Percentiles rank a stretch among this genome's conserved stretches.
phyloP scores from a whole-genome alignment of 92 coral and sea anemone genomes.

The Siderastrea siderea region DNA sequence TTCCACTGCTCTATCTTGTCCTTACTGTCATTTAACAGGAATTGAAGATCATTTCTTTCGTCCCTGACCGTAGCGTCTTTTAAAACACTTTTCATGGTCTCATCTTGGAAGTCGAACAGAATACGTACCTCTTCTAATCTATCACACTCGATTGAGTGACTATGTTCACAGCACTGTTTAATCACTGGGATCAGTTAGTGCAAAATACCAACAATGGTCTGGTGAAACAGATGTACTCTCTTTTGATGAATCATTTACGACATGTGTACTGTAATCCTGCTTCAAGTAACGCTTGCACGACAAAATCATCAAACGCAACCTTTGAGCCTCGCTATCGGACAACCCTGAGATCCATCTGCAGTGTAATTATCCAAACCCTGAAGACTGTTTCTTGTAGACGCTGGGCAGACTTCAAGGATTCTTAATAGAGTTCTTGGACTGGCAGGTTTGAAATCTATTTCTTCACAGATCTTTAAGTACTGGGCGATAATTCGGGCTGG shows the following conservation, averaged over 20 bases:
- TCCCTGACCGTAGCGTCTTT: slow-evolving; percentile 1
- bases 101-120: slow-evolving; percentile 14
- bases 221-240: slow-evolving; percentile 19
- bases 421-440: slow-evolving; percentile 18
- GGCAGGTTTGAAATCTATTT: slow-evolving; percentile 14
- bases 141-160: slow-evolving; percentile 29
- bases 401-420: slow-evolving; percentile 34
- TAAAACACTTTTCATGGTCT: no score
- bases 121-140: slow-evolving; percentile 31
- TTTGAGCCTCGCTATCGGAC: slow-evolving; percentile 20
- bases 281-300: slow-evolving; percentile 22
- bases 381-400: slow-evolving; percentile 10
- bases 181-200: slow-evolving; percentile 28
- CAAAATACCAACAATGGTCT: slow-evolving; percentile 39
- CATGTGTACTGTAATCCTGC: slow-evolving; percentile 42
- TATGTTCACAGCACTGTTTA: neutral
- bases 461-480: slow-evolving; percentile 18
- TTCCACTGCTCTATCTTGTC: slow-evolving; percentile 34
- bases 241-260: slow-evolving; percentile 21
- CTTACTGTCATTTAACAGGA: slow-evolving; percentile 21
- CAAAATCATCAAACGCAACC: slow-evolving; percentile 24
- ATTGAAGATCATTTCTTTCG: slow-evolving; percentile 11
- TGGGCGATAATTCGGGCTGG: slow-evolving; percentile 26
- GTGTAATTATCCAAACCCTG: slow-evolving; percentile 39
- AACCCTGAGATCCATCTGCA: slow-evolving; percentile 24